Percentiles rank a stretch among this genome's conserved stretches.
Evolutionary conservation across 2,797 vertebrate species (phyloP).

Genomic region (Anas flavirostris): DNA sequence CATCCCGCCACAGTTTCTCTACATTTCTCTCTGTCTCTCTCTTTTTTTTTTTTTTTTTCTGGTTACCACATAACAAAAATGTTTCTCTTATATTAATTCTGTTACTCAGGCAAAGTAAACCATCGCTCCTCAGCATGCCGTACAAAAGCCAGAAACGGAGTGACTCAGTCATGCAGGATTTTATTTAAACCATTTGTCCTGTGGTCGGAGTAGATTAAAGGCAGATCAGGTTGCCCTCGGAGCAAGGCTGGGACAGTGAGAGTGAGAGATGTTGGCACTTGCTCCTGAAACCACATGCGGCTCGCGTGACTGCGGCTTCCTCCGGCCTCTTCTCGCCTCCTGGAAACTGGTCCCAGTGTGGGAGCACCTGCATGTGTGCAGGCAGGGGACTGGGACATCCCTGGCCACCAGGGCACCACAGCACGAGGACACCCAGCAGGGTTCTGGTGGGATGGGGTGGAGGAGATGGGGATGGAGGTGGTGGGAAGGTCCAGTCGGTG

Average conservation of each 20-base stretch:
- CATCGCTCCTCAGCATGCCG: conserved; percentile 81
- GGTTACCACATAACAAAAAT: conserved; percentile 90
- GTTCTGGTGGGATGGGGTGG: neutral
- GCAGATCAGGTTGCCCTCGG: conserved; percentile 85
- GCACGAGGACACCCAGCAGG: neutral
- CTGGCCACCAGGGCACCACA: accelerated
- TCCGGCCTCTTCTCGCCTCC: conserved; percentile 3
- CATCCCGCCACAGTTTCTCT: conserved; percentile 58
- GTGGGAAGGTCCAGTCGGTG: neutral
- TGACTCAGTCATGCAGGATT: conserved; percentile 87
- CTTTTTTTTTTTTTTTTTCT: neutral
- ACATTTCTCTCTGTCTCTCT: neutral
- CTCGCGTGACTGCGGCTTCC: conserved; percentile 81
- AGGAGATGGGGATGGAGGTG: neutral
- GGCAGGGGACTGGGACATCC: neutral
- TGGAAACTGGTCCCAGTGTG: neutral
- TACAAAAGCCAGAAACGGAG: conserved; percentile 78
- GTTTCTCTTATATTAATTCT: conserved; percentile 87
- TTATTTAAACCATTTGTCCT: conserved; percentile 93
- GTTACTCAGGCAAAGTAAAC: conserved; percentile 92
- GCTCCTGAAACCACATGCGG: conserved; percentile 81
- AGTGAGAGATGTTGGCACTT: conserved; percentile 85
- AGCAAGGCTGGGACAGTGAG: conserved; percentile 80
- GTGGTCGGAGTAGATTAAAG: conserved; percentile 79
- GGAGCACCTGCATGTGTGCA: conserved; percentile 75